Base-by-base conservation (phyloP, 2,888 invertebrate species). In the Melieria omissa region DNA sequence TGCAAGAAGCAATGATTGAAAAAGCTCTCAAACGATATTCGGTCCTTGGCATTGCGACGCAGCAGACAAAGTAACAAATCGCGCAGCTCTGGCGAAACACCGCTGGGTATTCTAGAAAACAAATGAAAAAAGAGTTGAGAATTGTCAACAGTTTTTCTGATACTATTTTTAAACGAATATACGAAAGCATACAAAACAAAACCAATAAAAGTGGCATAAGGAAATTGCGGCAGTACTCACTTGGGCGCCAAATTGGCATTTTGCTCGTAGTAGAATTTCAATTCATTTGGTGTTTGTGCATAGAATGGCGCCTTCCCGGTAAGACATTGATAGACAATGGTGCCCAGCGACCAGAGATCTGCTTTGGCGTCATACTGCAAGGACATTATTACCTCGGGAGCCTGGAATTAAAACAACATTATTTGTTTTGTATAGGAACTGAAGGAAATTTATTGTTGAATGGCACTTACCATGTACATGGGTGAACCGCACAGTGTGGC, bases 311-410 rank as follows among this genome's bases (percentile, higher is more conserved):
- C 99, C 88, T 97, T 97, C 75, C 99, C 98, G 44, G 98, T 98
- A 77, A 99, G 90, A 88, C 99, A 99, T 88, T 98, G 98, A 88
- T 96, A 98, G 73, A 99, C 95, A 81, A 99, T 99, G 16, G 99
- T 99, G 69, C 99, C 99, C 80, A 99, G 90, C 78, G 98, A 98
- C 99, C 99, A 99, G 73, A 99, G 90, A 89, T 99, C 99, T 9
- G 99, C 99, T 89, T 99, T 99, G 69, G 98, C 98, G 88, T 98
- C 98, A 86, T 99, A 99, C 84, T 98, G 96, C 75, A 97, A 88
- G 3, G 98, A 98, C 98, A 99, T 99, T 82, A 99, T 99, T 69
- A 99, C 98, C 90, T 99, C 98, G 0, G 98, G 98, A 49, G 98
- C 98, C 96, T 86, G n/a, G 10, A 68, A 55, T 55, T 29, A n/a